Evolutionary conservation across 1,140 invertebrate species (phyloP).

Genomic region (Habropoda laboriosa): DNA sequence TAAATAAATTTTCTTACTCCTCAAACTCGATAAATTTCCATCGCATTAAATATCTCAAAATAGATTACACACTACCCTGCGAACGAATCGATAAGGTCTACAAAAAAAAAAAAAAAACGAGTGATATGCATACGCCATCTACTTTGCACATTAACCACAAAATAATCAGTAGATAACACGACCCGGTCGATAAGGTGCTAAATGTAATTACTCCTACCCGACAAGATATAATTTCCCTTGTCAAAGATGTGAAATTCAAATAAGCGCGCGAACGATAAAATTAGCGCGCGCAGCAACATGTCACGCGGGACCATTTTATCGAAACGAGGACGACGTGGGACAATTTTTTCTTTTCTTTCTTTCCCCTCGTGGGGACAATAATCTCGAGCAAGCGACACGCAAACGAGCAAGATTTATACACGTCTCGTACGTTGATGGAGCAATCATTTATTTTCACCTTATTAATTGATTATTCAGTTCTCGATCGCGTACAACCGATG

Average conservation of each 20-base stretch:
- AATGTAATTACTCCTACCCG: neutral
- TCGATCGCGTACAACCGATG: slow-evolving; percentile 33
- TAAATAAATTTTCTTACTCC: too few species aligned
- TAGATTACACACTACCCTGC: too few species aligned
- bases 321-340: neutral
- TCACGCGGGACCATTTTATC: neutral
- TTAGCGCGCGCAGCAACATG: neutral
- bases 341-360: too few species aligned
- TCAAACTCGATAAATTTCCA: too few species aligned
- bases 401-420: slow-evolving; percentile 16
- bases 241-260: too few species aligned
- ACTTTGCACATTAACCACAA: too few species aligned
- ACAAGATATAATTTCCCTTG: neutral
- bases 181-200: too few species aligned
- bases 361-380: slow-evolving; percentile 6
- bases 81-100: too few species aligned
- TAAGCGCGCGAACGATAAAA: neutral
- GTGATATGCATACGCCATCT: too few species aligned
- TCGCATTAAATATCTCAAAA: too few species aligned
- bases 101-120: too few species aligned
- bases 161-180: too few species aligned
- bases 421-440: slow-evolving; percentile 13
- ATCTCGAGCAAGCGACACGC: neutral
- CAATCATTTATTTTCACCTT: slow-evolving; percentile 44
- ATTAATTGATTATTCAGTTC: slow-evolving; percentile 54